phyloP scores from a whole-genome alignment of 2,797 vertebrate species.

The Phalanger gymnotis region DNA sequence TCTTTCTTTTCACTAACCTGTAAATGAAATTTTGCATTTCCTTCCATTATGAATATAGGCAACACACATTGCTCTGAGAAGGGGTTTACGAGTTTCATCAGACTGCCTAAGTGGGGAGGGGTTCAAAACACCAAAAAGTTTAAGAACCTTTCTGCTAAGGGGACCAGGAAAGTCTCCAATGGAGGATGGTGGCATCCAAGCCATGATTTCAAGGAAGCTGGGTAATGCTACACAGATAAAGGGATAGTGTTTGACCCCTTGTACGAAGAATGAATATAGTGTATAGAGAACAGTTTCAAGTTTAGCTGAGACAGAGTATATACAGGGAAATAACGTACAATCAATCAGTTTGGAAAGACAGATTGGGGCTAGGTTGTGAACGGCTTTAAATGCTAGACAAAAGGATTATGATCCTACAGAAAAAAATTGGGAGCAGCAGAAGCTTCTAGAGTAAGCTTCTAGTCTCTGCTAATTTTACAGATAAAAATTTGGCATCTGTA shows the following conservation, averaged over 20 bases:
- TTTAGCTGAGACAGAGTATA: neutral
- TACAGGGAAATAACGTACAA: neutral
- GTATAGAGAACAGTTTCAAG: neutral
- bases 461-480: neutral
- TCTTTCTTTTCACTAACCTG: neutral
- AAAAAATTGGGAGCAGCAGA: neutral
- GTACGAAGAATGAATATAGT: neutral
- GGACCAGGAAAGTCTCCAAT: neutral
- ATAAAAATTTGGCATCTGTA: neutral
- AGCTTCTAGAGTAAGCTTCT: neutral
- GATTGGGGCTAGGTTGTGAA: neutral
- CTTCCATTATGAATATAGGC: neutral
- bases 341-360: neutral
- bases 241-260: neutral
- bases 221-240: too few species aligned
- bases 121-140: neutral
- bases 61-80: neutral
- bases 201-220: neutral
- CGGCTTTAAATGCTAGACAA: neutral
- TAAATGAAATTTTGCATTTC: neutral
- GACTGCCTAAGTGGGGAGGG: neutral
- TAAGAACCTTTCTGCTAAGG: neutral
- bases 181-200: neutral
- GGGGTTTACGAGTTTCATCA: too few species aligned
- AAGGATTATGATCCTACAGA: neutral